phyloP scores from a whole-genome alignment of 2,797 vertebrate genomes.

The Centropyge bicolor region DNA sequence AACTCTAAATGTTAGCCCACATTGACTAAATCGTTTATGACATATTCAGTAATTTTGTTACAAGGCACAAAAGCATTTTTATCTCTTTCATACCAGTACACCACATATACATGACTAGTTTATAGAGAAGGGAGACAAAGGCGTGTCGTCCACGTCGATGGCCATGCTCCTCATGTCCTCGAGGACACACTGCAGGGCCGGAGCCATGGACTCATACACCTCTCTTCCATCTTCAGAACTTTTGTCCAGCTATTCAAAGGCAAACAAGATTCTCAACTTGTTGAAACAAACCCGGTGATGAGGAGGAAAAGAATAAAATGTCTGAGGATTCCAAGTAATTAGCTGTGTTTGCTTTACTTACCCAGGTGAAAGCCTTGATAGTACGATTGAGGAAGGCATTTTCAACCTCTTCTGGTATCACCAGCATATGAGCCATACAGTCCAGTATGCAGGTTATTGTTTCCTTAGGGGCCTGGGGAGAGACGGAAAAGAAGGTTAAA shows the following conservation, averaged over 20 bases:
- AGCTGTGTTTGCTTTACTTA: slow-evolving; percentile 67
- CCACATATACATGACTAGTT: not conserved
- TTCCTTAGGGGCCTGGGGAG: slow-evolving; percentile 88
- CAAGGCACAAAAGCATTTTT: slow-evolving; percentile 68
- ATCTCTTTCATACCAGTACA: slow-evolving; percentile 4
- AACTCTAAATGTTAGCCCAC: slow-evolving; percentile 5
- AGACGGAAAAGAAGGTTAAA: slow-evolving; percentile 15
- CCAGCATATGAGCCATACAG: slow-evolving; percentile 89
- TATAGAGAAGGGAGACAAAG: not conserved
- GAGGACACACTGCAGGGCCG: slow-evolving; percentile 86
- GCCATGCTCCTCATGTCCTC: slow-evolving; percentile 83
- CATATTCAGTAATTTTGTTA: slow-evolving; percentile 27
- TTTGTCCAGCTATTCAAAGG: slow-evolving; percentile 81
- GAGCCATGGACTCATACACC: slow-evolving; percentile 86
- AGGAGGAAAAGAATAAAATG: not conserved
- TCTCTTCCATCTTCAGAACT: slow-evolving; percentile 82
- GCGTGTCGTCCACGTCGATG: slow-evolving; percentile 49
- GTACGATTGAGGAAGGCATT: slow-evolving; percentile 88
- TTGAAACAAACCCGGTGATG: not conserved
- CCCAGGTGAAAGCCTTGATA: slow-evolving; percentile 94
- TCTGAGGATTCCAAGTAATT: not conserved
- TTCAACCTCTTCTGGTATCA: slow-evolving; percentile 89
- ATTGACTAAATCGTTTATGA: not conserved
- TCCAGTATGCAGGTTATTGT: slow-evolving; percentile 91
- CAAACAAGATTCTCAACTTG: slow-evolving; percentile 10